phyloP scores from a whole-genome alignment of 2,113 vertebrate species.

The Apeltes quadracus region DNA sequence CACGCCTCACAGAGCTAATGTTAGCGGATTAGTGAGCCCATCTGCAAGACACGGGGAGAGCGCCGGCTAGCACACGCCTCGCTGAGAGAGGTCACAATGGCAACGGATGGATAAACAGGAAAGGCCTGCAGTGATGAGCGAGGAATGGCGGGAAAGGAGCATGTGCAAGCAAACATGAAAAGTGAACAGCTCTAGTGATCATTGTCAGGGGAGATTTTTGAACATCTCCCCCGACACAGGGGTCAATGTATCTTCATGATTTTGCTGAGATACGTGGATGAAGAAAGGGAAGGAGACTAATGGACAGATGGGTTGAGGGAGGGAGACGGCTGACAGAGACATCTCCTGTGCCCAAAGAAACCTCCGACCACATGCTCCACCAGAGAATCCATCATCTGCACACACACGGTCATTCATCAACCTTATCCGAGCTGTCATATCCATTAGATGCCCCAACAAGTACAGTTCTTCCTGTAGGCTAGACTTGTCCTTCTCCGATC shows the following conservation, averaged over 20 bases:
- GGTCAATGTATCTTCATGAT: no score
- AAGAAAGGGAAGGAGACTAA: constrained; percentile 8
- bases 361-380: constrained; percentile 59
- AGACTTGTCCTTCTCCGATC: constrained; percentile 54
- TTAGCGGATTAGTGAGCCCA: constrained; percentile 71
- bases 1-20: constrained; percentile 67
- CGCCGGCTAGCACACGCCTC: constrained; percentile 55
- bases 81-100: constrained; percentile 56
- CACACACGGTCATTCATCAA: constrained; percentile 67
- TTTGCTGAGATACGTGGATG: not conserved
- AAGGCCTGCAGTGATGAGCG: constrained; percentile 51
- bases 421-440: constrained; percentile 69
- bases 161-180: constrained; percentile 41
- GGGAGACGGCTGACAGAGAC: constrained; percentile 52
- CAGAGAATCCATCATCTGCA: constrained; percentile 67
- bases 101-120: constrained; percentile 66
- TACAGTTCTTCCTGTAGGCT: constrained; percentile 66
- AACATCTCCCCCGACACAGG: not conserved
- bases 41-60: constrained; percentile 66
- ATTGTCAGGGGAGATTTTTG: no score
- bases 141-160: constrained; percentile 23
- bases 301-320: constrained; percentile 9
- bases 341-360: constrained; percentile 62
- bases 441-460: constrained; percentile 73
- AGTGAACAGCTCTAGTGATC: no score